These are phyloP conservation scores for Corapipo altera DNA, from an alignment of 2,113 vertebrate species.

Conservation along the genomic window DNA sequence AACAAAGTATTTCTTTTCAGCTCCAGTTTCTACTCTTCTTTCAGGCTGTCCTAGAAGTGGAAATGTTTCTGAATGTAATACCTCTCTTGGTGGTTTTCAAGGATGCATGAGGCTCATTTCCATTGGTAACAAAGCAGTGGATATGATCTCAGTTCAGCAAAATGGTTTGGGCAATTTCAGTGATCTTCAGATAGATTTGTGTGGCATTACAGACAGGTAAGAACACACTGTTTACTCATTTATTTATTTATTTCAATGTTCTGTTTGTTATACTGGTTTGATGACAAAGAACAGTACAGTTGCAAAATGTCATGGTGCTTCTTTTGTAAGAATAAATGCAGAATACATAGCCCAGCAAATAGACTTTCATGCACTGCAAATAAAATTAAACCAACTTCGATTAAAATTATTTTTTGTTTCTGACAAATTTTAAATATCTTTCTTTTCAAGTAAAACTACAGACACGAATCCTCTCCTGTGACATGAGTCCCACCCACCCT, in stretches of 20 bases:
- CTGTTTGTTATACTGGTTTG: background rate
- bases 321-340: background rate
- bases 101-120: slow-evolving; percentile 89
- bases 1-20: background rate
- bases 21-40: slow-evolving; percentile 27
- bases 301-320: background rate
- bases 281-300: background rate
- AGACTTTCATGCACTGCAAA: background rate
- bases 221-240: background rate
- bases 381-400: background rate
- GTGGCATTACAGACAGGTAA: slow-evolving; percentile 93
- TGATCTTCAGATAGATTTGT: slow-evolving; percentile 90
- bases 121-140: slow-evolving; percentile 74
- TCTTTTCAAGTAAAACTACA: background rate
- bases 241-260: background rate
- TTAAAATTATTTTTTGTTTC: background rate
- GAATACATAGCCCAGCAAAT: background rate
- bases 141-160: slow-evolving; percentile 89
- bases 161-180: slow-evolving; percentile 88
- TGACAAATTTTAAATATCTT: background rate
- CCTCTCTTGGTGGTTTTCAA: slow-evolving; percentile 82
- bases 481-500: background rate
- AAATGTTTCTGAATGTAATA: slow-evolving; percentile 76
- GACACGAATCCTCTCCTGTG: background rate
- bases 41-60: slow-evolving; percentile 83